Percentiles rank a stretch among this genome's conserved stretches.
phyloP scores from a whole-genome alignment of 2,797 vertebrate genomes.

The Catamblyrhynchus diadema region DNA sequence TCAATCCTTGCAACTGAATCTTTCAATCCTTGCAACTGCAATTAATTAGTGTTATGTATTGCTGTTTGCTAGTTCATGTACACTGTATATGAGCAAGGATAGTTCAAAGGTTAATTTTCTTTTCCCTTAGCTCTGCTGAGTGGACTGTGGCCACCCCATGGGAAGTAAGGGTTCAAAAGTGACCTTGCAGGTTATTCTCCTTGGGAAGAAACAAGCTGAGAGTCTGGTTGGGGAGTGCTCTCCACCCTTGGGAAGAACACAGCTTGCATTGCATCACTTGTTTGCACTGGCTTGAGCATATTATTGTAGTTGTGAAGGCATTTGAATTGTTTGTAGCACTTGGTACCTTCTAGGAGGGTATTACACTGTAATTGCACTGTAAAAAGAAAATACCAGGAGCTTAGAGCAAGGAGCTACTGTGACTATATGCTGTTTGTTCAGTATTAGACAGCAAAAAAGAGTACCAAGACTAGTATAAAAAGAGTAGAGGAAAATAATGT shows the following conservation, averaged over 20 bases:
- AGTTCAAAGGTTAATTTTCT: slow-evolving; percentile 6
- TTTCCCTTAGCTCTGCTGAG: neutral
- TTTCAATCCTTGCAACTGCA: neutral
- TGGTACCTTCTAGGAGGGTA: neutral
- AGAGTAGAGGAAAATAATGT: neutral
- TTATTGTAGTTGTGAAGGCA: neutral
- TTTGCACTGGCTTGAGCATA: slow-evolving; percentile 7
- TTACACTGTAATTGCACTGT: neutral
- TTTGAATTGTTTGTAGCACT: neutral
- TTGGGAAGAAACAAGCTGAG: slow-evolving; percentile 3
- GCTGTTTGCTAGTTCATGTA: neutral
- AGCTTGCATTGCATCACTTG: slow-evolving; percentile 43
- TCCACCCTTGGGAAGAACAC: slow-evolving; percentile 21
- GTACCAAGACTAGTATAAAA: neutral
- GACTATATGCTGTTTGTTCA: neutral
- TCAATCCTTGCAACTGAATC: neutral
- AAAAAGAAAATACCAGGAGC: neutral
- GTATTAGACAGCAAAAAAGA: neutral
- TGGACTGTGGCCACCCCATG: slow-evolving; percentile 2
- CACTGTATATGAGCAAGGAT: neutral
- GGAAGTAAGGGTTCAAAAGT: slow-evolving; percentile 23
- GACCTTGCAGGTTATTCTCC: slow-evolving; percentile 27
- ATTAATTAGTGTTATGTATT: neutral
- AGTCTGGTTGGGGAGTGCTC: neutral
- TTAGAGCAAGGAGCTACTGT: neutral